Conservation (phyloP, 1,140 invertebrate genomes). For the Chymomyza costata region DNA sequence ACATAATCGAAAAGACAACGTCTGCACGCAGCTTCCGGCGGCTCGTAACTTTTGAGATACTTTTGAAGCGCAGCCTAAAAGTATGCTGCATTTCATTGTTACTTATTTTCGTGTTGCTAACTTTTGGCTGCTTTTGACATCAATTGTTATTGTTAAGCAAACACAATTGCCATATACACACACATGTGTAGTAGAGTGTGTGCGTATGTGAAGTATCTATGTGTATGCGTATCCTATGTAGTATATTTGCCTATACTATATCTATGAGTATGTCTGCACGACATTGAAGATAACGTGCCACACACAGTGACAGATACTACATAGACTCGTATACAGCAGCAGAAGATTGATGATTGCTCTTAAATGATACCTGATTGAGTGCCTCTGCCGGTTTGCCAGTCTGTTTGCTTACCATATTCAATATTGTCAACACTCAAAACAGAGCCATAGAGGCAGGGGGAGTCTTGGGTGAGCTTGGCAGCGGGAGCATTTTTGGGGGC, state of each 20-base stretch:
- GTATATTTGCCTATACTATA: constrained; percentile 56
- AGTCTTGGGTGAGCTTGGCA: too few species aligned
- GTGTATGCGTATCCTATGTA: too few species aligned
- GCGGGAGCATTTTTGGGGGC: too few species aligned
- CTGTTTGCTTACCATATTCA: constrained; percentile 22
- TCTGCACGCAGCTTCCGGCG: too few species aligned
- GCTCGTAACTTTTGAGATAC: too few species aligned
- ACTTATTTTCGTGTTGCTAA: constrained; percentile 9
- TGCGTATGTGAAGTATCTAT: too few species aligned
- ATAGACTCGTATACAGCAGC: not conserved
- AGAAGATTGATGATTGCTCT: constrained; percentile 60
- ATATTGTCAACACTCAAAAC: constrained; percentile 30
- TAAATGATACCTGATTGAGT: constrained; percentile 70
- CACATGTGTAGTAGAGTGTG: too few species aligned
- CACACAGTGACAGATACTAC: too few species aligned
- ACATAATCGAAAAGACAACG: too few species aligned
- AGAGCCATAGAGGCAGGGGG: too few species aligned
- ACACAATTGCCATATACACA: constrained; percentile 55
- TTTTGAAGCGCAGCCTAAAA: constrained; percentile 16
- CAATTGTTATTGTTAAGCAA: constrained; percentile 67
- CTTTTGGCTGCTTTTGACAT: constrained; percentile 54
- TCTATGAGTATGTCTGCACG: constrained; percentile 50
- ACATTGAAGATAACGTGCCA: constrained; percentile 51
- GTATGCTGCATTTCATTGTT: constrained; percentile 16
- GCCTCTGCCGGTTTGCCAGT: constrained; percentile 28